Percentiles rank a stretch among this genome's conserved stretches.
Evolutionary conservation across 1,140 invertebrate genomes (phyloP).

Genomic region (Calliphora vicina): DNA sequence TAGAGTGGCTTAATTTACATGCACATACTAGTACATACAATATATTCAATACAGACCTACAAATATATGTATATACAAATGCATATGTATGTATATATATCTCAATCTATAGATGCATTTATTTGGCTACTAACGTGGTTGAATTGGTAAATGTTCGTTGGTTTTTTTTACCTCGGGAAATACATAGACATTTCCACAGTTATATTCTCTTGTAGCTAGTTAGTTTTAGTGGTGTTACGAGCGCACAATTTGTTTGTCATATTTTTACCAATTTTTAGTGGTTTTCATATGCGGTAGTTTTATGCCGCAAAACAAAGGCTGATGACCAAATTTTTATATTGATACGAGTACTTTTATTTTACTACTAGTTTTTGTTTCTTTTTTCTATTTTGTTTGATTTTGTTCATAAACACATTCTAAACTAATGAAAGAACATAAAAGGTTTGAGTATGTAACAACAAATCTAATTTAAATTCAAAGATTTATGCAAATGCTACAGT

Average conservation of each 20-base stretch:
- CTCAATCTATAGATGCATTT: not conserved
- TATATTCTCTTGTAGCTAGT: not conserved
- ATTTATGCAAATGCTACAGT: not conserved
- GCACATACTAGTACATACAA: not conserved
- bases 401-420: not conserved
- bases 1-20: slow-evolving; percentile 13
- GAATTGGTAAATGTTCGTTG: not conserved
- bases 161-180: not conserved
- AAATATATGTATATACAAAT: too few species aligned
- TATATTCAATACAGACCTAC: too few species aligned
- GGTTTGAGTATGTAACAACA: not conserved
- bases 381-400: not conserved
- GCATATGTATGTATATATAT: not conserved
- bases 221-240: not conserved
- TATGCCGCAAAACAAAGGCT: slow-evolving; percentile 12
- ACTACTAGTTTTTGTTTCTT: not conserved
- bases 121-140: slow-evolving; percentile 9
- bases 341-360: not conserved
- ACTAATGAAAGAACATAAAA: not conserved
- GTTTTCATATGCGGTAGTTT: slow-evolving; percentile 2
- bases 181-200: not conserved
- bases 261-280: slow-evolving; percentile 15
- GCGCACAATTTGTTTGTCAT: not conserved
- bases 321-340: not conserved
- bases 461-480: not conserved